Percentiles rank a stretch among this genome's conserved stretches.
Evolutionary conservation across 1,140 invertebrate species (phyloP).

Genomic region (Anadara kagoshimensis): DNA sequence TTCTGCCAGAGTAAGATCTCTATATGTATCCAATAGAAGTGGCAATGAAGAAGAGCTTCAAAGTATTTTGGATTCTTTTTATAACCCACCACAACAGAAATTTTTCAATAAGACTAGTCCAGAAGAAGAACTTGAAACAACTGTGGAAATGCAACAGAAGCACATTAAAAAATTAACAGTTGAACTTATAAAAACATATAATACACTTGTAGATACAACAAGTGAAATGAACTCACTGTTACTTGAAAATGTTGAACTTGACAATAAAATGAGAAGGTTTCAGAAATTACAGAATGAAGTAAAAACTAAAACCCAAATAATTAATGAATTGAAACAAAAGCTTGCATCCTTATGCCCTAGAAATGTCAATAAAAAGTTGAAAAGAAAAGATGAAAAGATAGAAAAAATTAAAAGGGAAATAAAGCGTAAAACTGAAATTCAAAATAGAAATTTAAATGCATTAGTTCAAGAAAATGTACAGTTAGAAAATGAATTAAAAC

Average conservation of each 20-base stretch:
- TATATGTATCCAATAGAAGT: too few relatives aligned
- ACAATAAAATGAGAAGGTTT: too few relatives aligned
- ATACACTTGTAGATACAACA: neutral
- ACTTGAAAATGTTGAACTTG: too few relatives aligned
- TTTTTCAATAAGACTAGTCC: too few relatives aligned
- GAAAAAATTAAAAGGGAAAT: neutral
- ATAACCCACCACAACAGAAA: too few relatives aligned
- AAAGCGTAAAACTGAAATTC: neutral
- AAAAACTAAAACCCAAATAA: neutral
- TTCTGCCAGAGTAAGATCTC: neutral
- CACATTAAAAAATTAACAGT: neutral
- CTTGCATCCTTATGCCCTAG: neutral
- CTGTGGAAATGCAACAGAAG: neutral
- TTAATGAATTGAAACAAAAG: neutral
- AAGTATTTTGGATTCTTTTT: too few relatives aligned
- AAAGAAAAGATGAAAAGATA: neutral
- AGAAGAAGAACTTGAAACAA: neutral
- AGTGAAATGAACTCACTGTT: too few relatives aligned
- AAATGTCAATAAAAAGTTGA: slow-evolving; percentile 5
- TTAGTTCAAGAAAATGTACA: neutral
- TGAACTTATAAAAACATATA: neutral
- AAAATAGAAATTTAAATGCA: too few relatives aligned
- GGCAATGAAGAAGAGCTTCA: too few relatives aligned
- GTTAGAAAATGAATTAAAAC: neutral
- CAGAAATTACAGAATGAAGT: too few relatives aligned